A percentile compares a stretch with the other conserved stretches of the same genome.
phyloP scores from a whole-genome alignment of 92 coral and sea anemone species.

The Isaurus tuberculatus region DNA sequence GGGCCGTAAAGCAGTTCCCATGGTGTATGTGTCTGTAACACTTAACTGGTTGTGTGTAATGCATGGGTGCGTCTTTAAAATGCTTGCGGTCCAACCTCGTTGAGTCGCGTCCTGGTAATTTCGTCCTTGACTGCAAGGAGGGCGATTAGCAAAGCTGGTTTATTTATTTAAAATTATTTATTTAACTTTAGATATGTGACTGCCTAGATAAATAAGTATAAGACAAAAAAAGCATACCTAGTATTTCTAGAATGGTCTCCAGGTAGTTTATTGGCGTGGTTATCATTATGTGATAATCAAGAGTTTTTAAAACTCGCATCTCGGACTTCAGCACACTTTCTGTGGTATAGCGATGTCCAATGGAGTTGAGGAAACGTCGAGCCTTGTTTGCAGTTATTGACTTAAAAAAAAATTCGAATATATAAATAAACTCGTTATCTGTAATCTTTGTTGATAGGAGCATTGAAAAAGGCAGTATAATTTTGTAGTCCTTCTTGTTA shows the following conservation, averaged over 20 bases:
- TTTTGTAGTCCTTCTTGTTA: too few species aligned
- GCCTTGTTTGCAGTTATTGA: conserved; percentile 87
- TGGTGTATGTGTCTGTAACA: not conserved
- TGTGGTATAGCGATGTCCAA: conserved; percentile 84
- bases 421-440: too few species aligned
- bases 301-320: conserved; percentile 84
- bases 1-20: too few species aligned
- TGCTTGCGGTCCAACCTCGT: not conserved
- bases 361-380: conserved; percentile 86
- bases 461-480: too few species aligned
- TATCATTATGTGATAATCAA: conserved; percentile 80
- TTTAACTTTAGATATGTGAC: too few species aligned
- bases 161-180: not conserved
- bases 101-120: too few species aligned
- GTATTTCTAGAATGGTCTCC: conserved; percentile 90
- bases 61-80: not conserved
- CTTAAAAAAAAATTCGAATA: conserved; percentile 44
- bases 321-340: conserved; percentile 93
- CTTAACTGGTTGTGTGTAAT: not conserved
- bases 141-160: not conserved
- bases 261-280: conserved; percentile 87
- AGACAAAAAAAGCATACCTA: conserved; percentile 67
- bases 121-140: too few species aligned
- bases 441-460: too few species aligned
- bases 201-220: too few species aligned